Evolutionary conservation across 1,140 invertebrate species (phyloP).

Genomic region (Sycophila sp.): DNA sequence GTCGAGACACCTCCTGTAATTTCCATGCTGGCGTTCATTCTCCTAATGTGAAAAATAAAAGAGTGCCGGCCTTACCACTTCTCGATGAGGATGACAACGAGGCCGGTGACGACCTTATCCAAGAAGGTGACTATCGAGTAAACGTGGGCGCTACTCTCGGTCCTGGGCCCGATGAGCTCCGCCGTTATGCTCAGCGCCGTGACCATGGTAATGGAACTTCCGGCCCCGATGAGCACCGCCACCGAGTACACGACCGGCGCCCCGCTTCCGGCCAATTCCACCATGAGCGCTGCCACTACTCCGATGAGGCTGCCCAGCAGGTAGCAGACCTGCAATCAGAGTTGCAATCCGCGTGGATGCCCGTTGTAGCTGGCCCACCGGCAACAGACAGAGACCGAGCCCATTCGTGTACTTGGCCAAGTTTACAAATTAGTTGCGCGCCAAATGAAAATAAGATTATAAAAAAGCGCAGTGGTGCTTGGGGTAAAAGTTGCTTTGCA

Average conservation of each 20-base stretch:
- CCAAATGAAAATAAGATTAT: too few species aligned
- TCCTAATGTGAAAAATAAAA: too few species aligned
- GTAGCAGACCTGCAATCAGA: slow-evolving; percentile 55
- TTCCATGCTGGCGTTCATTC: too few species aligned
- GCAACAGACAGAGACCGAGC: not conserved
- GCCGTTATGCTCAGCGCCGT: slow-evolving; percentile 91
- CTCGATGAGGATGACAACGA: slow-evolving; percentile 88
- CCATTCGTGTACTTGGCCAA: too few species aligned
- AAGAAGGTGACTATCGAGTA: slow-evolving; percentile 95
- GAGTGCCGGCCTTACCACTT: slow-evolving; percentile 77
- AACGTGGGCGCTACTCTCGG: slow-evolving; percentile 88
- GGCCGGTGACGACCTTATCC: slow-evolving; percentile 91
- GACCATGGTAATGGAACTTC: slow-evolving; percentile 88
- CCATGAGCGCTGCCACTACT: slow-evolving; percentile 52
- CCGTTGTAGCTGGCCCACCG: not conserved
- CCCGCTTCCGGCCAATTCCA: slow-evolving; percentile 52
- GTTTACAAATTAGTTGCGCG: too few species aligned
- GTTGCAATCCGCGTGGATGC: not conserved
- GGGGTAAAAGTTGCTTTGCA: too few species aligned
- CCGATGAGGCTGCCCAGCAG: slow-evolving; percentile 56
- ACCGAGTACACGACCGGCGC: slow-evolving; percentile 52
- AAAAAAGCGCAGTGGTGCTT: too few species aligned
- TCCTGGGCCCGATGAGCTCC: slow-evolving; percentile 89
- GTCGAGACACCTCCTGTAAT: slow-evolving; percentile 73
- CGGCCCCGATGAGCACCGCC: slow-evolving; percentile 72